Conservation (phyloP, 2,797 vertebrate genomes). For the Anisognathus igniventris region DNA sequence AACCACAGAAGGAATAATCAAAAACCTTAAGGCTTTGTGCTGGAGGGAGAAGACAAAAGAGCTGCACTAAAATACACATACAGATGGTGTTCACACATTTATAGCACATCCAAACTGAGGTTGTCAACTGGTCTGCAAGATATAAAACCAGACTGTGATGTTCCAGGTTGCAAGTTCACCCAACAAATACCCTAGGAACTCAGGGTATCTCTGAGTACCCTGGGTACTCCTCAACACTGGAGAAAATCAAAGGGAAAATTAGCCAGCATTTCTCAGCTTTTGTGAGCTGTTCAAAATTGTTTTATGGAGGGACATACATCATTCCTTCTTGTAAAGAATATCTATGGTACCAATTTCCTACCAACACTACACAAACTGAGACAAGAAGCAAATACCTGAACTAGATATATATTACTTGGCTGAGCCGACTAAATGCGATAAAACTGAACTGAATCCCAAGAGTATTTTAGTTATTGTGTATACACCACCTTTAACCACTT, state of each 20-base stretch:
- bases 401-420: constrained; percentile 31
- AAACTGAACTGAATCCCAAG: constrained; percentile 10
- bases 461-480: constrained; percentile 17
- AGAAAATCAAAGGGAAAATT: constrained; percentile 23
- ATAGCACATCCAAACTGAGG: not conserved
- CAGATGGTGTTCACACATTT: not conserved
- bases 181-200: not conserved
- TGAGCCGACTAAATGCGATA: constrained; percentile 22
- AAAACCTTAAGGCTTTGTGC: not conserved
- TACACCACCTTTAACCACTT: constrained; percentile 8
- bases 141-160: not conserved
- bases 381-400: constrained; percentile 32
- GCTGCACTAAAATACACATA: not conserved
- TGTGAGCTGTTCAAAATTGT: not conserved
- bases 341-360: constrained; percentile 19
- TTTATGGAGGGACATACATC: not conserved
- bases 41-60: not conserved
- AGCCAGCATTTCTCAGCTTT: constrained; percentile 4
- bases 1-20: not conserved
- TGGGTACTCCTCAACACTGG: not conserved
- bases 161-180: not conserved
- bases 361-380: not conserved
- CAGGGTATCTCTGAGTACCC: not conserved
- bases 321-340: constrained; percentile 1
- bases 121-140: constrained; percentile 33